A percentile compares a stretch with the other conserved stretches of the same genome.
Evolutionary conservation across 2,888 invertebrate species (phyloP).

Genomic region (Oscheius sp.): DNA sequence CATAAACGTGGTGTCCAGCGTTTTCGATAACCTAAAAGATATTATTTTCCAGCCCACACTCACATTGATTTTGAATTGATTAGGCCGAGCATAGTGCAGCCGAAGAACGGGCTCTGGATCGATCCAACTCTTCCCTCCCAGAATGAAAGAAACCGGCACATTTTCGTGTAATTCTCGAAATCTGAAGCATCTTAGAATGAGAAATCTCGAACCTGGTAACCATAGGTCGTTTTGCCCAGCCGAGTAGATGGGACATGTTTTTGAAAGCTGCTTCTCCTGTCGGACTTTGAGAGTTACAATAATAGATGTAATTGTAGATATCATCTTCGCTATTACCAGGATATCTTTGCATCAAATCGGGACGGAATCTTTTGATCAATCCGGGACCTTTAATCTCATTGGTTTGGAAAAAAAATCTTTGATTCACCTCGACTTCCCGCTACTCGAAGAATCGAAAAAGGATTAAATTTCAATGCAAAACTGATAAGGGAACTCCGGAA

Average conservation of each 20-base stretch:
- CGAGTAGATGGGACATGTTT: conserved; percentile 85
- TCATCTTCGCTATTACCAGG: conserved; percentile 73
- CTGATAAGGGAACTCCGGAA: conserved; percentile 76
- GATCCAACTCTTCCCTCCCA: conserved; percentile 93
- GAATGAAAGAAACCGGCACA: conserved; percentile 72
- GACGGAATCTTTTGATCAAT: conserved; percentile 85
- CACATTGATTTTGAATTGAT: conserved; percentile 84
- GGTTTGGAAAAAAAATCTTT: neutral
- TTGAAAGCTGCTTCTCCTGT: conserved; percentile 93
- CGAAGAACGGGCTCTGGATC: conserved; percentile 84
- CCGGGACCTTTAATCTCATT: conserved; percentile 78
- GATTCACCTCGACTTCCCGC: conserved; percentile 83
- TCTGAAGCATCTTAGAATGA: conserved; percentile 33
- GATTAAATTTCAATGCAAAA: conserved; percentile 84
- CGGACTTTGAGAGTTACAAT: conserved; percentile 91
- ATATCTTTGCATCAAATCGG: conserved; percentile 88
- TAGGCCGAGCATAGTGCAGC: conserved; percentile 77
- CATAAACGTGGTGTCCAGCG: conserved; percentile 93
- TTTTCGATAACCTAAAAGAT: conserved; percentile 80
- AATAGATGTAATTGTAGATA: conserved; percentile 84
- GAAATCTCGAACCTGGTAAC: conserved; percentile 78
- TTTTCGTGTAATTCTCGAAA: conserved; percentile 56
- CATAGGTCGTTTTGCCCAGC: conserved; percentile 97
- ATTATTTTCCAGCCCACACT: neutral
- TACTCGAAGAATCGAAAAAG: conserved; percentile 85